Conservation (phyloP, 2,888 invertebrate genomes). For the Sepiola atlantica region DNA sequence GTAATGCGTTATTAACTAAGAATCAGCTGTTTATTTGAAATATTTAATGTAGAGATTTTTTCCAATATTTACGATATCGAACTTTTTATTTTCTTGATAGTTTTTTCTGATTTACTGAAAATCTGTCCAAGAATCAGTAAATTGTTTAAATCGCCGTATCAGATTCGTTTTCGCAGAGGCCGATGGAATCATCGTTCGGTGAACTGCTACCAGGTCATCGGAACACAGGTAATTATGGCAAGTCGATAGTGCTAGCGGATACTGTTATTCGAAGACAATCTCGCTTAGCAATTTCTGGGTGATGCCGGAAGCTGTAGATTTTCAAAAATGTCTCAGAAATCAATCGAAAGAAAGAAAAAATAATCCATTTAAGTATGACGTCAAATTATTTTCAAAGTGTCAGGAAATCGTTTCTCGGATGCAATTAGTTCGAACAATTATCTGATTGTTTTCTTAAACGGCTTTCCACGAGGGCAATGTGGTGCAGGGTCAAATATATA, state of each 20-base stretch:
- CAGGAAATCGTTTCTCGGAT: too few relatives aligned
- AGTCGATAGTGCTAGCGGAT: neutral
- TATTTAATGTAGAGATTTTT: too few relatives aligned
- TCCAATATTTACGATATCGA: too few relatives aligned
- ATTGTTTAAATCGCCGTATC: neutral
- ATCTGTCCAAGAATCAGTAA: neutral
- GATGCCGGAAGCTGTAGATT: neutral
- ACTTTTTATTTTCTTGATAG: neutral
- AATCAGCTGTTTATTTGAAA: too few relatives aligned
- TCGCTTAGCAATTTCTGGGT: neutral
- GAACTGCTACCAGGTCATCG: neutral
- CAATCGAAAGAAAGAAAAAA: neutral
- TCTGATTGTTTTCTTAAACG: too few relatives aligned
- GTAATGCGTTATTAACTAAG: too few relatives aligned
- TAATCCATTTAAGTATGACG: neutral
- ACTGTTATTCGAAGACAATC: neutral
- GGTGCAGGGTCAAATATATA: too few relatives aligned
- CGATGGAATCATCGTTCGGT: neutral
- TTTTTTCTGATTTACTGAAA: neutral
- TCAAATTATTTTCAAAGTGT: neutral
- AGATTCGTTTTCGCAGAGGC: neutral
- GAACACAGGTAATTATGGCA: neutral
- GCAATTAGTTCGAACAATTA: too few relatives aligned
- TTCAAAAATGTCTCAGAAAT: neutral
- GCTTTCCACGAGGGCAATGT: too few relatives aligned